Percentiles rank a stretch among this genome's conserved stretches.
Conservation (phyloP, 2,888 invertebrate genomes). For the Microplitis manilae region DNA sequence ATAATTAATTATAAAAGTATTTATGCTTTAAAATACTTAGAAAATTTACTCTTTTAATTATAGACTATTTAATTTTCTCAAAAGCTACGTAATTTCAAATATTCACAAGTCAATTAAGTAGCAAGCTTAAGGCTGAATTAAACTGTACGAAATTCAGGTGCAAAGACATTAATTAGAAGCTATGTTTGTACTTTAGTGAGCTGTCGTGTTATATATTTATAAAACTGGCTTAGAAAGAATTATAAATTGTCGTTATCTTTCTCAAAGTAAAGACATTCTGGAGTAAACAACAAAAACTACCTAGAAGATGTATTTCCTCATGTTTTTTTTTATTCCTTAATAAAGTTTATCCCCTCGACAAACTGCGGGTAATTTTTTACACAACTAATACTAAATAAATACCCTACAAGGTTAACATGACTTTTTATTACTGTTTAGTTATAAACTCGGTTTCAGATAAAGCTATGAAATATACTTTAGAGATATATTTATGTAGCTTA, state of each 20-base stretch:
- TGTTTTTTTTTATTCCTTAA: constrained; percentile 10
- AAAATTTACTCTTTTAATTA: not conserved
- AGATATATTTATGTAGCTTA: constrained; percentile 21
- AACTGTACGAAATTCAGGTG: not conserved
- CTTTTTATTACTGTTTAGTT: constrained; percentile 9
- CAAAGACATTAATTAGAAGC: constrained; percentile 3
- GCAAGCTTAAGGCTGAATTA: not conserved
- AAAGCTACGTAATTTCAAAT: not conserved
- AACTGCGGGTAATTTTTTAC: constrained; percentile 30
- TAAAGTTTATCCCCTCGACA: not conserved
- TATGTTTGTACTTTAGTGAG: not conserved
- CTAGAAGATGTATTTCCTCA: constrained; percentile 8
- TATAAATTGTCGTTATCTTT: constrained; percentile 32
- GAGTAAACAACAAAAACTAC: not conserved
- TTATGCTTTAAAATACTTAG: not conserved
- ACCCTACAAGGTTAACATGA: constrained; percentile 18
- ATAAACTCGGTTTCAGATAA: not conserved
- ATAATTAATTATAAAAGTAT: not conserved
- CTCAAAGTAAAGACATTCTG: constrained; percentile 6
- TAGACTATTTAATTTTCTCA: not conserved
- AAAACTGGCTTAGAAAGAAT: constrained; percentile 31
- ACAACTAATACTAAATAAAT: constrained; percentile 24
- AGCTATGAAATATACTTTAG: not conserved
- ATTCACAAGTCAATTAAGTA: not conserved
- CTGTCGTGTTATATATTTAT: constrained; percentile 10